Conservation (phyloP, 1,140 invertebrate genomes). For the Sipha flava region DNA sequence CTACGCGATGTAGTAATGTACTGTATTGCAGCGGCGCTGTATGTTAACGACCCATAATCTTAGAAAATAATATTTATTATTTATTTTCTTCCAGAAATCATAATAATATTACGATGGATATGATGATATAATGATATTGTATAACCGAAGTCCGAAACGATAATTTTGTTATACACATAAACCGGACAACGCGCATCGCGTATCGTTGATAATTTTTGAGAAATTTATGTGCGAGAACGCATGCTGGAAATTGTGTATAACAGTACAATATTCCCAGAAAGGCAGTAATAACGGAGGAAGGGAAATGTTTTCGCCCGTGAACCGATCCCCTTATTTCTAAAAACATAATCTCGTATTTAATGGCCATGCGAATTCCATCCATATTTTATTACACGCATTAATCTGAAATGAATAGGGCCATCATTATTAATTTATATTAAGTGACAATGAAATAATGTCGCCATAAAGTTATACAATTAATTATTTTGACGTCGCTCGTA, state of each 20-base stretch:
- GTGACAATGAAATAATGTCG: neutral
- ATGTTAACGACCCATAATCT: too few relatives aligned
- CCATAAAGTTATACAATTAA: neutral
- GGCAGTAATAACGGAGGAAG: neutral
- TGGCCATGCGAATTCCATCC: neutral
- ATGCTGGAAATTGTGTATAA: neutral
- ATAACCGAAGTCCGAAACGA: too few relatives aligned
- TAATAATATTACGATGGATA: too few relatives aligned
- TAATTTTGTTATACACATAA: too few relatives aligned
- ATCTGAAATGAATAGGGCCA: neutral
- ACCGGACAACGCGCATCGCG: too few relatives aligned
- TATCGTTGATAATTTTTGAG: neutral
- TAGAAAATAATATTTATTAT: too few relatives aligned
- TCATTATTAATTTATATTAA: constrained; percentile 8
- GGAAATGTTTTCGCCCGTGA: neutral
- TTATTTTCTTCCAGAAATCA: too few relatives aligned
- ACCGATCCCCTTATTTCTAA: neutral
- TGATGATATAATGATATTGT: too few relatives aligned
- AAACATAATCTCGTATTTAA: constrained; percentile 1
- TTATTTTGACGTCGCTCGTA: neutral
- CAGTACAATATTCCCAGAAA: neutral
- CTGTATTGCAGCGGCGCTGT: too few relatives aligned
- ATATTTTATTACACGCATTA: constrained; percentile 1
- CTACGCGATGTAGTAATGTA: too few relatives aligned
- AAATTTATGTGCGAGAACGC: neutral